Base-by-base conservation (phyloP, 2,113 vertebrate species). In the Atrichornis clamosus region DNA sequence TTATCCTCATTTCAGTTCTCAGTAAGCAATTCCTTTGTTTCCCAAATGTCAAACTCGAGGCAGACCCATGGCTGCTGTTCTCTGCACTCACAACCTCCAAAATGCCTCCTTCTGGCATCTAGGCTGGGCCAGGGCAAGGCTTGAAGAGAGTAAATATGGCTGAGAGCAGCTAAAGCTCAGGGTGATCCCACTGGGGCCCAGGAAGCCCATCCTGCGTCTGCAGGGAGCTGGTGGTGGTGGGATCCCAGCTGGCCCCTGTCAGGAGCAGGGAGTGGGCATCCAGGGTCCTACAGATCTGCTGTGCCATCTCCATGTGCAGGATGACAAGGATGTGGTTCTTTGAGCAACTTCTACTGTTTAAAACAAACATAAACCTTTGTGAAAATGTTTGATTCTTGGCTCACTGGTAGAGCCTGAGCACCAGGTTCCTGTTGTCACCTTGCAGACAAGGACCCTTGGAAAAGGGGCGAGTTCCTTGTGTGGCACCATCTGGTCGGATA, bases 21-120 rank as follows among this genome's bases (percentile, higher is more conserved):
- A 23, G 80, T 70, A 69, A 92, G 74, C 63, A 65, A 74, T 70
- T 89, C 59, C 50, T 94, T 93, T 84, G 65, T 93, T 89, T 93
- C 62, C 55, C 73, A 84, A 90, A 93, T 64, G 49, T 32, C 88
- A 65, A 1, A 73, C 53, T 59, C 0, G 0, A 93, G 60, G 58
- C 75, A 64, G 46, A 32, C 24, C 58, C 11, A 15, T 0, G 2
- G 35, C 64, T 95, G 56, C 67, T 5, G 1, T 60, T 90, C 13
- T 77, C 46, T n/a, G 5, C 1, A 2, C 59, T 69, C 50, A 30
- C 14, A 41, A 27, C 30, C 39, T 35, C 63, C 17, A 23, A 65
- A 46, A 50, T 4, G 21, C 30, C 50, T 52, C 67, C 42, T 84
- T 10, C 15, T 53, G 63, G 22, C 46, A 46, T 3, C 59, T 14